Conservation (phyloP, 2,113 vertebrate species). For the Opisthocomus hoazin region DNA sequence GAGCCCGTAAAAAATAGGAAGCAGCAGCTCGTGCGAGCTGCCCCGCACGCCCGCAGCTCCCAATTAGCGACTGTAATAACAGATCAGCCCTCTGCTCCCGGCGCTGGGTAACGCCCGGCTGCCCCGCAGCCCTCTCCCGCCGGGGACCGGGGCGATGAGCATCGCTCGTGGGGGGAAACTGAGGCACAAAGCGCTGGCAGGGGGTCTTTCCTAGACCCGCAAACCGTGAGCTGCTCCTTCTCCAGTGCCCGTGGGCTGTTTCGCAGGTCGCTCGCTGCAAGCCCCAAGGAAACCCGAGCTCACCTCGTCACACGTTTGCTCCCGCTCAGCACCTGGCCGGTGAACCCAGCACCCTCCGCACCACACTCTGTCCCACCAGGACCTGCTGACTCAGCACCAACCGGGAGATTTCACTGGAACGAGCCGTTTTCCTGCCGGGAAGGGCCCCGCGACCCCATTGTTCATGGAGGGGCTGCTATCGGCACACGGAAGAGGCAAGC, state of each 20-base stretch:
- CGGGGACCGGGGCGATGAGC: accelerated
- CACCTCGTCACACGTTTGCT: background rate
- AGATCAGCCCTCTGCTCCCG: background rate
- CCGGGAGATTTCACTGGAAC: background rate
- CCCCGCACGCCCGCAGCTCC: background rate
- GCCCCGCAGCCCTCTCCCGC: background rate
- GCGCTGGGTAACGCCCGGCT: accelerated
- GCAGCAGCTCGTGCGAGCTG: background rate
- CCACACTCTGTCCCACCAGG: background rate
- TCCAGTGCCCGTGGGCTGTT: accelerated
- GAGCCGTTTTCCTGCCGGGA: background rate
- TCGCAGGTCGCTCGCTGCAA: accelerated
- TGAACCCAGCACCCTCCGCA: background rate
- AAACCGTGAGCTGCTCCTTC: background rate
- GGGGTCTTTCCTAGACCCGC: background rate
- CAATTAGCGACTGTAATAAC: background rate
- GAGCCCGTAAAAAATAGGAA: background rate
- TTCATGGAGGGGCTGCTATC: background rate
- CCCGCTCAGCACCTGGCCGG: accelerated
- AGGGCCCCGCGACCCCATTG: slow-evolving; percentile 16
- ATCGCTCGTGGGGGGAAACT: accelerated
- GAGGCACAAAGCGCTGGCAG: background rate
- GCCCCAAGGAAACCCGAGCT: background rate
- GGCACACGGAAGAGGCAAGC: background rate
- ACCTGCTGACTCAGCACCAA: background rate